Conservation (phyloP, 2,888 invertebrate genomes). For the Oscheius onirici region DNA sequence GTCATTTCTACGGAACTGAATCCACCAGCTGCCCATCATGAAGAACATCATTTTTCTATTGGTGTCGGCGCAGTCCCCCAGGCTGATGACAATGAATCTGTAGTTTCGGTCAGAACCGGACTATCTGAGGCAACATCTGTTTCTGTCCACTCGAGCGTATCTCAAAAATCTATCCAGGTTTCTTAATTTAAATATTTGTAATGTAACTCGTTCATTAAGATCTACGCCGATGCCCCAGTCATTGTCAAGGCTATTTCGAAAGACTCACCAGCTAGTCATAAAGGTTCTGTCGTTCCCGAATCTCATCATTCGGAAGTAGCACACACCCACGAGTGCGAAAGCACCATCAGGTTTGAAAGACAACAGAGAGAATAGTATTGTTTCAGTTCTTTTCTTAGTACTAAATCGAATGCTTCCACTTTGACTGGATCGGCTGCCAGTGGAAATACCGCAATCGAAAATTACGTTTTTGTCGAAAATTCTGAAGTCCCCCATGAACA, state of each 20-base stretch:
- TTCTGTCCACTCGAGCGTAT: conserved; percentile 53
- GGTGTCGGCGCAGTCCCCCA: conserved; percentile 8
- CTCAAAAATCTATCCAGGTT: conserved; percentile 42
- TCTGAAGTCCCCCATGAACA: neutral
- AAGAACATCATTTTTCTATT: conserved; percentile 1
- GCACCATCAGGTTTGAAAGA: conserved; percentile 18
- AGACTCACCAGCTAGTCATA: conserved; percentile 7
- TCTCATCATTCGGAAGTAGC: conserved; percentile 26
- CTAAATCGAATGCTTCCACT: neutral
- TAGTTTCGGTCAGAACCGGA: conserved; percentile 23
- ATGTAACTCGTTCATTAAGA: neutral
- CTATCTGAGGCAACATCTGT: conserved; percentile 49
- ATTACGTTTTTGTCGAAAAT: conserved; percentile 7
- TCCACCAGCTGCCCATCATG: neutral
- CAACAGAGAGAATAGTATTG: neutral
- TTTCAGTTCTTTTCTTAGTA: conserved; percentile 7
- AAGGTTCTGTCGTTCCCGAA: conserved; percentile 13
- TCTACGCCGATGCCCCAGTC: conserved; percentile 23
- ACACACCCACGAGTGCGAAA: conserved; percentile 23
- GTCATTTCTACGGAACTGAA: conserved; percentile 2
- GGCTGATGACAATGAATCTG: conserved; percentile 12
- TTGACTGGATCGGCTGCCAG: conserved; percentile 15
- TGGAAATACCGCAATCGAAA: conserved; percentile 9
- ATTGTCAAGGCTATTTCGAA: neutral
- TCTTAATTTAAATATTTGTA: neutral